Conservation (phyloP, 2,888 invertebrate genomes). For the Pseudoips prasinana region DNA sequence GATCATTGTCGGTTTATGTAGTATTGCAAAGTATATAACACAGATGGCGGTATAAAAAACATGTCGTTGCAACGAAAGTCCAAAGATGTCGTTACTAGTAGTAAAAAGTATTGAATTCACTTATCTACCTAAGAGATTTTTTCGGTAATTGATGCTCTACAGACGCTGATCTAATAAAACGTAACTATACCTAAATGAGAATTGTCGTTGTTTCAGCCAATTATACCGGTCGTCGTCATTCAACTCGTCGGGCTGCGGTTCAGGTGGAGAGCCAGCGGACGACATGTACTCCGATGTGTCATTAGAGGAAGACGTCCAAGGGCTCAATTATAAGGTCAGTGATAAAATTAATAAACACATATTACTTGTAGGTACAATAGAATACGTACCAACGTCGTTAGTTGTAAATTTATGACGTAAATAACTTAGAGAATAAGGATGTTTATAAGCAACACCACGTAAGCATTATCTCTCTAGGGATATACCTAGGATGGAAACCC, state of each 20-base stretch:
- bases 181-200: constrained; percentile 17
- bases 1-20: no score
- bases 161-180: constrained; percentile 13
- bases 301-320: constrained; percentile 95
- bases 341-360: constrained; percentile 6
- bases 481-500: no score
- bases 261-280: constrained; percentile 95
- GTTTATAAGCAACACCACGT: no score
- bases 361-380: background rate
- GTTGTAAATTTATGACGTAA: no score
- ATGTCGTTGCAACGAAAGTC: no score
- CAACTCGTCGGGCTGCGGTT: constrained; percentile 95
- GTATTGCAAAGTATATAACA: no score
- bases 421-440: no score
- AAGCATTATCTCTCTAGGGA: no score
- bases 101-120: background rate
- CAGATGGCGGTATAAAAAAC: constrained; percentile 50
- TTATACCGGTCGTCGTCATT: constrained; percentile 96
- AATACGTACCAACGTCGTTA: no score
- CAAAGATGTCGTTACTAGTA: constrained; percentile 39
- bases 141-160: background rate
- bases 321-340: constrained; percentile 95
- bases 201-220: constrained; percentile 84
- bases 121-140: no score
- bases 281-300: constrained; percentile 98